These are phyloP conservation scores for Heterodera schachtii DNA, from an alignment of 1,140 invertebrate species.

Conservation along the genomic window DNA sequence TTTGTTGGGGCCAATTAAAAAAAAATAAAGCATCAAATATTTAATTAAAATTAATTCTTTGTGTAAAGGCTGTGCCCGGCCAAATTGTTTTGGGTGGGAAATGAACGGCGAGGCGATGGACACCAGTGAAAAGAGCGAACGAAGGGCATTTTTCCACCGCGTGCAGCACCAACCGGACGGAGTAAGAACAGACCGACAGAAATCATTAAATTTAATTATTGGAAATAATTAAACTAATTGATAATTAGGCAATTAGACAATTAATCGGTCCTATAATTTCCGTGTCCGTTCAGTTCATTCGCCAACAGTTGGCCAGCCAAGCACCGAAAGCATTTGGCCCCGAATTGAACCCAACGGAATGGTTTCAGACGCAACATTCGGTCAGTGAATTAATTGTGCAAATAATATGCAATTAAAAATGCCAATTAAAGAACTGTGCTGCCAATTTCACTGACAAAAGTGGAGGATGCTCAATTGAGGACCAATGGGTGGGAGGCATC, in stretches of 20 bases:
- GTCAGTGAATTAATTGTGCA: conserved; percentile 42
- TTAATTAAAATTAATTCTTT: too few species aligned
- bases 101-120: conserved; percentile 24
- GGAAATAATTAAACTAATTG: too few species aligned
- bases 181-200: conserved; percentile 22
- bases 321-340: not conserved
- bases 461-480: conserved; percentile 38
- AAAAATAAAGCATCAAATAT: not conserved
- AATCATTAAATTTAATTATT: too few species aligned
- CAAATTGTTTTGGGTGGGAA: conserved; percentile 44
- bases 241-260: too few species aligned
- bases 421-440: conserved; percentile 34
- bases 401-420: not conserved
- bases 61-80: conserved; percentile 43
- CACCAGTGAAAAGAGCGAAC: not conserved
- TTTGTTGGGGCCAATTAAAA: not conserved
- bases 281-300: conserved; percentile 17
- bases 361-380: conserved; percentile 35
- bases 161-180: conserved; percentile 53
- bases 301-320: conserved; percentile 11
- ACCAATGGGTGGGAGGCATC: conserved; percentile 56
- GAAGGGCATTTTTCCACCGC: conserved; percentile 37
- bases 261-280: too few species aligned
- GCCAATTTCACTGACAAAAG: conserved; percentile 35
- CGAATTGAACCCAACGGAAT: conserved; percentile 26